Evolutionary conservation across 2,888 invertebrate species (phyloP), one percentile per base, ranked within the genome.

Genomic region (Zootermopsis nevadensis): DNA sequence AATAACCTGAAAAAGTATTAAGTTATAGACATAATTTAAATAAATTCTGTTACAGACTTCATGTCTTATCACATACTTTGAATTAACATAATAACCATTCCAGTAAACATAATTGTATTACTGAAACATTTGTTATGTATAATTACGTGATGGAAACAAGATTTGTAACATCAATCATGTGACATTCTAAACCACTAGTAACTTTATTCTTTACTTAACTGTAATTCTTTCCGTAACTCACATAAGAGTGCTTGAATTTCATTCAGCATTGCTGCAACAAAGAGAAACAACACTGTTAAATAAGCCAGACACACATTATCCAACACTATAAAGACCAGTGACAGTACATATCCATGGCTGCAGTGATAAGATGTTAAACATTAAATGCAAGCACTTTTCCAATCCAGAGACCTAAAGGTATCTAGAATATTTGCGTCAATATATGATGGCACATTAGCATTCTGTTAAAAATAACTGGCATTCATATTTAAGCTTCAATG

Each of bases 241-340:
- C 15, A 15, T 33, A 31, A 69, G 33, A 31, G 60, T 27, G 10
- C 12, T 4, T n/a, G n/a, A n/a, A n/a, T 6, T 60, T 69, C 69
- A 69, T 69, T 69, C 69, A 7, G 69, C 69, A 69, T 69, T 69
- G 15, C 69, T 69, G 69, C 6, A 69, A 69, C 69, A 69, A 22
- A 69, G 6, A 30, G 10, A 69, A 69, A 69, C 33, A 69, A 19
- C 6, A 33, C 33, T 15, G 60, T 60, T 60, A 48, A 48, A 19
- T 19, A 48, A 4, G 15, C 10, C 42, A 48, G 7, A 48, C 2
- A 19, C 48, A 15, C 19, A 15, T 48, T 15, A 48, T 48, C 19
- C 48, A 48, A 1, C 42, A 8, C 42, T 19, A n/a, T n/a, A n/a
- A n/a, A n/a, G n/a, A n/a, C n/a, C 4, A 3, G 19, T 48, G 48